Evolutionary conservation across 2,888 invertebrate species (phyloP).

Genomic region (Ormyrus rosae): DNA sequence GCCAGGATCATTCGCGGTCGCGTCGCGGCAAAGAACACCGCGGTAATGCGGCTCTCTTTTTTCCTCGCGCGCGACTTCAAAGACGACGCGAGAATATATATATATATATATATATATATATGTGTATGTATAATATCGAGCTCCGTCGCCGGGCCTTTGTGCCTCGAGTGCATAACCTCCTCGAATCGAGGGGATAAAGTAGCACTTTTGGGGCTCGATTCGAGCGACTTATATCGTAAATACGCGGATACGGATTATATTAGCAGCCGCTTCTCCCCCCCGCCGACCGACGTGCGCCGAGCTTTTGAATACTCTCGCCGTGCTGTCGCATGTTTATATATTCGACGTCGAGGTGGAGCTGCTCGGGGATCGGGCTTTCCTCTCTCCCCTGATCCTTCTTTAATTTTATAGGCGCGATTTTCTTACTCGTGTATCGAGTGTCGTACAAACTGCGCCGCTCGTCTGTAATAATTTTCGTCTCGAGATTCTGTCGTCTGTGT

Average conservation of each 20-base stretch:
- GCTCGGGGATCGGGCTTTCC: too few relatives aligned
- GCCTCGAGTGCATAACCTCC: too few relatives aligned
- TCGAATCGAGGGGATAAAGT: slow-evolving; percentile 35
- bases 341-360: background rate
- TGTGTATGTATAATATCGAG: too few relatives aligned
- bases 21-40: background rate
- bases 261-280: slow-evolving; percentile 1
- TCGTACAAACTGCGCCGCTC: too few relatives aligned
- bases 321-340: slow-evolving; percentile 3
- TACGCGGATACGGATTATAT: slow-evolving; percentile 44
- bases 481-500: background rate
- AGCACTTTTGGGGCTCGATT: slow-evolving; percentile 47
- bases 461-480: too few relatives aligned
- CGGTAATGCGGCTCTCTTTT: background rate
- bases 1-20: slow-evolving; percentile 6
- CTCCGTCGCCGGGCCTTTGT: too few relatives aligned
- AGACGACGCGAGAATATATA: background rate
- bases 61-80: slow-evolving; percentile 23
- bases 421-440: too few relatives aligned
- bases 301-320: slow-evolving; percentile 11
- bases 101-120: too few relatives aligned
- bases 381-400: too few relatives aligned
- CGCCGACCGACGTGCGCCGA: slow-evolving; percentile 29
- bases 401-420: too few relatives aligned
- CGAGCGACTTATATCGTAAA: slow-evolving; percentile 44